Base-by-base conservation (phyloP, 2,888 invertebrate species). In the Pyrrhia umbra region DNA sequence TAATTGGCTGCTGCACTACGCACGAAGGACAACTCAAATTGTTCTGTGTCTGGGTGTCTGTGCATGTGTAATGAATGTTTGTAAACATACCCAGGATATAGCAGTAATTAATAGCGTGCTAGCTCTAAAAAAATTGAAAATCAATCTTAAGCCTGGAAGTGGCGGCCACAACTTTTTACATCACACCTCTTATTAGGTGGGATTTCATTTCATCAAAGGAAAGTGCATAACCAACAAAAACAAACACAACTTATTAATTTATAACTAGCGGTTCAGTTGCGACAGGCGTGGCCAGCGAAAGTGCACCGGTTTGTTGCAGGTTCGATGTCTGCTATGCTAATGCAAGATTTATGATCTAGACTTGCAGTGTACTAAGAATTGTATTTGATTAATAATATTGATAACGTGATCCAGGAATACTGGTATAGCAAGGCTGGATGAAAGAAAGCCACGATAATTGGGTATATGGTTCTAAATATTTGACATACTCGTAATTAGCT, bases 271-370 rank as follows among this genome's bases (percentile, higher is more conserved):
- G 59, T 49, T 45, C 67, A 74, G 65, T 72, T 70, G 57, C 61
- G 49, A 68, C 61, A 77, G 75, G 68, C 55, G 77, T 55, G 67
- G 55, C 45, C 6, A 68, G 81, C 68, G 81, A 81, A 81, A 81
- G 81, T 80, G 54, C 72, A 75, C 81, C 77, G 77, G 81, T 78
- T 78, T 49, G 55, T 25, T 37, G 27, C 67, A 43, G 65, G 58
- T 73, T 68, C 68, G 75, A 68, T 68, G 55, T 25, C 68, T 67
- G 67, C 63, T 74, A 75, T 79, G 72, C 67, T 77, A 80, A 79
- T 79, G 21, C 42, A 15, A 63, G 77, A 79, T 79, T 77, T 79
- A 79, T 65, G 71, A 68, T 60, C 66, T 55, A 20, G 74, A 52
- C 42, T 23, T 23, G 46, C n/a, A 8, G 42, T 55, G 47, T 60